Evolutionary conservation across 2,888 invertebrate genomes (phyloP), one percentile per base, ranked within the genome.

Genomic region (Xylophagus ater): DNA sequence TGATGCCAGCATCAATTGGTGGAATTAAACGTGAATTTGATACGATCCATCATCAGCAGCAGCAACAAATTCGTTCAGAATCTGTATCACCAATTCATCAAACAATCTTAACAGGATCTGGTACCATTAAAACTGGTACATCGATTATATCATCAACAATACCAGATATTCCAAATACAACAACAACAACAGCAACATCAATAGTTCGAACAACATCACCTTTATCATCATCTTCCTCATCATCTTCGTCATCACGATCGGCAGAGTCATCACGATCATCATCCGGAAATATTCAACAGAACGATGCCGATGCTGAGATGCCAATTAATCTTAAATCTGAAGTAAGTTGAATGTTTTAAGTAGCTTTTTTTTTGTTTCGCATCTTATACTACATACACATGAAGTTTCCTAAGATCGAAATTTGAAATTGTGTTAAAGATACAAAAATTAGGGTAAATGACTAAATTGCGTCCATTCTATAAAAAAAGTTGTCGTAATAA

Each of bases 11-110:
- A 48, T 61, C 62, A 38, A 47, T 57, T 42, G 53, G 57, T 41
- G 53, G 53, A 33, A 54, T 64, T 32, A 64, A 64, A 51, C 57
- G 62, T 19, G 65, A 65, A 51, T 61, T 57, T 53, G 60, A 61
- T 43, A 54, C 58, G 37, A 58, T 55, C 40, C 40, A 20, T 8
- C 7, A 20, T 7, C 20, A 33, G 21, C n/a, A 13, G 8, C 19
- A 10, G 20, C 20, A 14, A 10, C 17, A 8, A 29, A 29, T 29
- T 17, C 6, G 10, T 10, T 23, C 10, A 34, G 18, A 17, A 18
- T 32, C 36, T 17, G 20, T 28, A 24, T 29, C 42, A 24, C 34
- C 34, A 15, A 38, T 32, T 4, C 14, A 33, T 12, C 32, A 25
- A 24, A 31, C 36, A 29, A 36, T 21, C 20, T 23, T 40, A 31